phyloP scores from a whole-genome alignment of 1,140 invertebrate genomes.

The Diprion similis region DNA sequence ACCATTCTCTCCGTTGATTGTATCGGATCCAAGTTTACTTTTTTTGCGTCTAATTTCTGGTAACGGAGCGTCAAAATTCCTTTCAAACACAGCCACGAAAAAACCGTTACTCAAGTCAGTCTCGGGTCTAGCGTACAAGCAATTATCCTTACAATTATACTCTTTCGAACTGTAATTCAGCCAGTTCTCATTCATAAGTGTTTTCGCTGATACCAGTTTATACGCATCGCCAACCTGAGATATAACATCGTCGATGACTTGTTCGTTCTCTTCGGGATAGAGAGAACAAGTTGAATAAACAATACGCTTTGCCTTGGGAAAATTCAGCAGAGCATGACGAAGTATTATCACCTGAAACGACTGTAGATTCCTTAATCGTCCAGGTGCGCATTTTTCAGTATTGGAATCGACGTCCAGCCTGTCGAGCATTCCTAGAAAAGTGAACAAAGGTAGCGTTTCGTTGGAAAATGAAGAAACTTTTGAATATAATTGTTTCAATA shows the following conservation, averaged over 20 bases:
- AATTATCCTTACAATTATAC: conserved; percentile 72
- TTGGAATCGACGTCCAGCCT: conserved; percentile 60
- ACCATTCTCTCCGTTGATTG: conserved; percentile 24
- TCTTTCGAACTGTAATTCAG: conserved; percentile 70
- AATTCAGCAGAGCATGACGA: conserved; percentile 81
- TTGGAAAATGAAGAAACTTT: too few species aligned
- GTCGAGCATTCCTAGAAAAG: conserved; percentile 66
- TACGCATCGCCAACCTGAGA: conserved; percentile 66
- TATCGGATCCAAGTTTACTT: background rate
- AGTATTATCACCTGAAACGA: conserved; percentile 87
- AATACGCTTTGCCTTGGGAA: conserved; percentile 83
- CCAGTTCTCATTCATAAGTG: conserved; percentile 70
- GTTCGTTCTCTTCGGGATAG: conserved; percentile 90
- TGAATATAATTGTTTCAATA: conserved; percentile 3
- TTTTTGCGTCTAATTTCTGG: conserved; percentile 27
- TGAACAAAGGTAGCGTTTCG: background rate
- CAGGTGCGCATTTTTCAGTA: conserved; percentile 44
- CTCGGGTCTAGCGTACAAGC: conserved; percentile 78
- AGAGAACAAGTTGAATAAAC: conserved; percentile 97
- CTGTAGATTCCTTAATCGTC: conserved; percentile 73
- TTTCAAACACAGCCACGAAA: conserved; percentile 90
- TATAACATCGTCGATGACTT: conserved; percentile 76
- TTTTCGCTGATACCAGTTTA: conserved; percentile 67
- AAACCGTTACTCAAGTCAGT: conserved; percentile 89
- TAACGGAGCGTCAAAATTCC: conserved; percentile 50